Evolutionary conservation across 2,797 vertebrate genomes (phyloP).

Genomic region (Hoplostethus atlanticus): DNA sequence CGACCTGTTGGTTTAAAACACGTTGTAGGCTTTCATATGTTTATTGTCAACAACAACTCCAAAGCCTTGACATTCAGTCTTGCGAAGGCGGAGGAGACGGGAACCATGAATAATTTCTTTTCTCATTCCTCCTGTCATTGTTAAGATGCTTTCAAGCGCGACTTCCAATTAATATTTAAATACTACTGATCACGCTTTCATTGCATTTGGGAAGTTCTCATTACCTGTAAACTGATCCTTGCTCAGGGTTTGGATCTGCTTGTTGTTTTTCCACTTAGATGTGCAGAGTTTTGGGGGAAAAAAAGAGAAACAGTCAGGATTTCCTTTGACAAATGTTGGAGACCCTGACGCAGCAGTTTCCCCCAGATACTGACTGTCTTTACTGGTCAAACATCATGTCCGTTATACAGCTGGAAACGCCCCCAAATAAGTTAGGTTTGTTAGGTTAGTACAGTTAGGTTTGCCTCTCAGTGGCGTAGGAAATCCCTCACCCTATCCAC

Average conservation of each 20-base stretch:
- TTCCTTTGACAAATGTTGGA: slow-evolving; percentile 57
- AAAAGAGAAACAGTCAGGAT: slow-evolving; percentile 39
- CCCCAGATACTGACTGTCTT: neutral
- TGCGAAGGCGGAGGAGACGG: slow-evolving; percentile 5
- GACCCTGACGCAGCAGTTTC: slow-evolving; percentile 41
- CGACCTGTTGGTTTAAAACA: neutral
- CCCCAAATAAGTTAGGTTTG: too few species aligned
- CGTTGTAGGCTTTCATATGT: slow-evolving; percentile 8
- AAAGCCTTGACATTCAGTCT: neutral
- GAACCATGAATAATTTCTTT: slow-evolving; percentile 59
- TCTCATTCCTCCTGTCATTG: slow-evolving; percentile 52
- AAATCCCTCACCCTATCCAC: neutral
- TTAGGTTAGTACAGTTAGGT: neutral
- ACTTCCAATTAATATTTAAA: slow-evolving; percentile 71
- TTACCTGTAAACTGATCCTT: slow-evolving; percentile 45
- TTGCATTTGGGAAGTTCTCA: slow-evolving; percentile 27
- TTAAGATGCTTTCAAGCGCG: slow-evolving; percentile 45
- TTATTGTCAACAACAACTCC: slow-evolving; percentile 2
- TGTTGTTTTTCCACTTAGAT: slow-evolving; percentile 52
- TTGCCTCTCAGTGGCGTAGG: neutral
- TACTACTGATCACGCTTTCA: slow-evolving; percentile 51
- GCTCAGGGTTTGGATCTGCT: slow-evolving; percentile 1
- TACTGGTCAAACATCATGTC: neutral
- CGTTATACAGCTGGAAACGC: neutral
- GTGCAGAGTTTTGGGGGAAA: slow-evolving; percentile 49